Conservation (phyloP, 2,888 invertebrate genomes). For the Mechanitis messenoides region DNA sequence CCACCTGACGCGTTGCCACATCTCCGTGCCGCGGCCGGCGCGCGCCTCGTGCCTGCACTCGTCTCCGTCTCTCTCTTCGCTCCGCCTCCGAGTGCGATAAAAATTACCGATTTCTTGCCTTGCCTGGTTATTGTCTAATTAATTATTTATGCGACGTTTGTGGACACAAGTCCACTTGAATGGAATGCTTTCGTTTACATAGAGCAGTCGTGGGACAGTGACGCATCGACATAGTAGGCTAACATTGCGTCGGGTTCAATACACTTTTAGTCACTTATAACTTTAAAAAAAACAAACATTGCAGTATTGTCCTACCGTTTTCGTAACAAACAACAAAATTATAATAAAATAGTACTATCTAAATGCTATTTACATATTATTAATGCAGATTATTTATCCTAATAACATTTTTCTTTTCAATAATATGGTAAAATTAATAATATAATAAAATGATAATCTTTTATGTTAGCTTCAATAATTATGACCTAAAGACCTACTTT, state of each 20-base stretch:
- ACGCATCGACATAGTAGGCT: constrained; percentile 63
- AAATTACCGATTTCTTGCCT: constrained; percentile 74
- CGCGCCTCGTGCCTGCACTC: constrained; percentile 62
- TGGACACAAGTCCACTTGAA: constrained; percentile 57
- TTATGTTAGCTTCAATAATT: not conserved
- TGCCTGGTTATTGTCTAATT: constrained; percentile 72
- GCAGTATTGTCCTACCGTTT: not conserved
- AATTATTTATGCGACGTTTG: constrained; percentile 70
- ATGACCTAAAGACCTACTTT: constrained; percentile 24
- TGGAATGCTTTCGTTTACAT: constrained; percentile 60
- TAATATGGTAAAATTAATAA: not conserved
- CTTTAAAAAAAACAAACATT: constrained; percentile 14
- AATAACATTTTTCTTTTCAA: constrained; percentile 4
- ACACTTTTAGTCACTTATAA: constrained; percentile 48
- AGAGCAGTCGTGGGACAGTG: constrained; percentile 48
- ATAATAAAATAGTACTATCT: not conserved
- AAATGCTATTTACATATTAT: too few relatives aligned
- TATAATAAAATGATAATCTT: not conserved
- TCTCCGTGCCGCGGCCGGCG: constrained; percentile 66
- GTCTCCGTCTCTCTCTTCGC: constrained; percentile 63
- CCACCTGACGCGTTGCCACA: constrained; percentile 76
- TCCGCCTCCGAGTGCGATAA: constrained; percentile 70
- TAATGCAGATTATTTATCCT: too few relatives aligned
- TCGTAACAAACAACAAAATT: not conserved
- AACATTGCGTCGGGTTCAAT: constrained; percentile 63